Evolutionary conservation across 2,113 vertebrate species (phyloP), one percentile per base, ranked within the genome.

Genomic region (Elephas maximus): DNA sequence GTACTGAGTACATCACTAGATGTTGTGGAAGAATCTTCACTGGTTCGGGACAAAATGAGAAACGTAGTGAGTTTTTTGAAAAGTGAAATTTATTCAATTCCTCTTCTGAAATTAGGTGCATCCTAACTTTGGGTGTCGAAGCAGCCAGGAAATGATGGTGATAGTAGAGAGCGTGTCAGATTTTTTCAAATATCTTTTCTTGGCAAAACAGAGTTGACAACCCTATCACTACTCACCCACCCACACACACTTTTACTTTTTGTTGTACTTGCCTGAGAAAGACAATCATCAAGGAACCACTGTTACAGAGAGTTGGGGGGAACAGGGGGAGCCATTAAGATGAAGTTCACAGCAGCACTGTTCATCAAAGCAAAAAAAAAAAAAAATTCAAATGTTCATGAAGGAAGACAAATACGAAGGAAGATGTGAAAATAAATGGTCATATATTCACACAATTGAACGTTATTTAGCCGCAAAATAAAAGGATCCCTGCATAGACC

Each of bases 51-150:
- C 44, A 83, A 77, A 92, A 89, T 63, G 26, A 96, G 44, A 91
- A 83, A 57, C 11, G 1, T 11, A 82, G 53, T 24, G 30, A 91
- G 21, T 37, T 77, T 93, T 87, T 86, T 1, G 3, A 60, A 60
- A 78, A 92, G n/a, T 85, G 77, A 95, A 94, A 97, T 33, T 21
- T 26, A 93, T 83, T 90, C 60, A 17, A 51, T 74, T 92, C 86
- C n/a, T 83, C 44, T 96, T 93, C 23, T n/a, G 44, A 97, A 91
- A 60, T 92, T 69, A 95, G 24, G 17, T 57, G 67, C 11, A 92
- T 81, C 62, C 67, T 91, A 77, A 65, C 90, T 95, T n/a, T 45
- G 26, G 21, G 53, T 91, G 37, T 76, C 45, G 83, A 88, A 74
- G 24, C n/a, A 95, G 44, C 12, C 67, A 88, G 69, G n/a, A 94